A percentile compares a stretch with the other conserved stretches of the same genome.
These are phyloP conservation scores for Ditula angustiorana DNA, from an alignment of 2,888 invertebrate genomes.

Conservation along the genomic window DNA sequence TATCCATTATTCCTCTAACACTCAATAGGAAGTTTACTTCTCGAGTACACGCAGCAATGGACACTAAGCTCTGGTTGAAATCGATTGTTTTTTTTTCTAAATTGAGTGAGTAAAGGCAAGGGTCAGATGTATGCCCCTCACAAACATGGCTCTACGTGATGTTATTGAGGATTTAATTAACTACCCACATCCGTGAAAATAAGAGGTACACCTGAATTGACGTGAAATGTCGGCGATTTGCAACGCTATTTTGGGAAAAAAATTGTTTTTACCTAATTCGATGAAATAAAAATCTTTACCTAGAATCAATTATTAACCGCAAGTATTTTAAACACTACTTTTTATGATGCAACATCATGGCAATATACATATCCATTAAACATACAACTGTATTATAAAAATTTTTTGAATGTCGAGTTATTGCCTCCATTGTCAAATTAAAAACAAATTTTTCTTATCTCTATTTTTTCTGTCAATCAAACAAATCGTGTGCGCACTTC, in stretches of 20 bases:
- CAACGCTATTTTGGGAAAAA: conserved; percentile 7
- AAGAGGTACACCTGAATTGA: conserved; percentile 25
- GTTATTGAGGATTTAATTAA: conserved; percentile 72
- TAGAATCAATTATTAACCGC: no score
- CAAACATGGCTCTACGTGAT: conserved; percentile 66
- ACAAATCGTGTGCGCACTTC: neutral
- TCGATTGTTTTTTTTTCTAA: neutral
- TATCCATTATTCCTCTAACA: conserved; percentile 12
- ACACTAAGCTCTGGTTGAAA: neutral
- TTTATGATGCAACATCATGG: no score
- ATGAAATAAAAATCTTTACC: no score
- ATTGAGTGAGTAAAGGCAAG: conserved; percentile 41
- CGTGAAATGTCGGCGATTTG: conserved; percentile 25
- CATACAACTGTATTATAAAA: no score
- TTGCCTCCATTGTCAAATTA: no score
- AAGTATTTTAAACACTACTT: no score
- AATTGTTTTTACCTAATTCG: no score
- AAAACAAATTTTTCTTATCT: no score
- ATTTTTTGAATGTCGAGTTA: no score
- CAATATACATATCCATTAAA: no score
- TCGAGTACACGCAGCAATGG: conserved; percentile 3
- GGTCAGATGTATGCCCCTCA: conserved; percentile 59
- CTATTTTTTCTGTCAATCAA: neutral
- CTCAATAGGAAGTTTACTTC: neutral
- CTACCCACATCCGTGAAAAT: conserved; percentile 51